A percentile compares a stretch with the other conserved stretches of the same genome.
These are phyloP conservation scores for Campaea margaritaria DNA, from an alignment of 2,888 invertebrate genomes.

Conservation along the genomic window DNA sequence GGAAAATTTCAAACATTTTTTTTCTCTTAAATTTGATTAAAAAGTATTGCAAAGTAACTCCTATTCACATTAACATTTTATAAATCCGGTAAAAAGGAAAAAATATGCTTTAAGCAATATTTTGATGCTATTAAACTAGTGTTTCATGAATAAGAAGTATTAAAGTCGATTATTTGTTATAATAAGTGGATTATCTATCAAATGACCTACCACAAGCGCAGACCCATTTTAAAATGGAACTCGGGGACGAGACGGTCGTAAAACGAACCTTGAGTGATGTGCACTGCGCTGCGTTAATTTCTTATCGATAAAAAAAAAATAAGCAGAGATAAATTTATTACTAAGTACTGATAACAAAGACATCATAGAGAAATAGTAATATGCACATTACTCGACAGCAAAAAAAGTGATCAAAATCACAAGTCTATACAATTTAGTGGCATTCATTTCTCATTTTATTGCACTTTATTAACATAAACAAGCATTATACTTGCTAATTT, in stretches of 20 bases:
- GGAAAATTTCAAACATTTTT: conserved; percentile 54
- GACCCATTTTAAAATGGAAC: conserved; percentile 81
- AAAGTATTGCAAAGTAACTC: no score
- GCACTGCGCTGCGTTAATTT: conserved; percentile 20
- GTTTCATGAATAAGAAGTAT: conserved; percentile 16
- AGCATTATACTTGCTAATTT: conserved; percentile 38
- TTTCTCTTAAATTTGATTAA: conserved; percentile 9
- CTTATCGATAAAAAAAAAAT: conserved; percentile 31
- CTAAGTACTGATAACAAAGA: conserved; percentile 1
- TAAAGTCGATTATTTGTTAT: conserved; percentile 29
- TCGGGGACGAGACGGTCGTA: conserved; percentile 77
- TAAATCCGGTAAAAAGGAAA: conserved; percentile 6
- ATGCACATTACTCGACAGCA: background rate
- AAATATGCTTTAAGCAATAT: conserved; percentile 16
- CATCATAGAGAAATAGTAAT: background rate
- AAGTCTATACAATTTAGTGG: conserved; percentile 24
- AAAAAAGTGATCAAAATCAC: no score
- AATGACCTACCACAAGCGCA: conserved; percentile 78
- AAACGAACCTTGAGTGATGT: conserved; percentile 69
- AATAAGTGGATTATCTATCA: conserved; percentile 48
- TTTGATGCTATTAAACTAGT: conserved; percentile 22
- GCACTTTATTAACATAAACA: conserved; percentile 38
- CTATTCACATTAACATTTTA: background rate
- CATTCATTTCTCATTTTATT: conserved; percentile 35
- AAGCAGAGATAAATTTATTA: no score